Evolutionary conservation across 2,113 vertebrate genomes (phyloP).

Genomic region (Datnioides undecimradiatus): DNA sequence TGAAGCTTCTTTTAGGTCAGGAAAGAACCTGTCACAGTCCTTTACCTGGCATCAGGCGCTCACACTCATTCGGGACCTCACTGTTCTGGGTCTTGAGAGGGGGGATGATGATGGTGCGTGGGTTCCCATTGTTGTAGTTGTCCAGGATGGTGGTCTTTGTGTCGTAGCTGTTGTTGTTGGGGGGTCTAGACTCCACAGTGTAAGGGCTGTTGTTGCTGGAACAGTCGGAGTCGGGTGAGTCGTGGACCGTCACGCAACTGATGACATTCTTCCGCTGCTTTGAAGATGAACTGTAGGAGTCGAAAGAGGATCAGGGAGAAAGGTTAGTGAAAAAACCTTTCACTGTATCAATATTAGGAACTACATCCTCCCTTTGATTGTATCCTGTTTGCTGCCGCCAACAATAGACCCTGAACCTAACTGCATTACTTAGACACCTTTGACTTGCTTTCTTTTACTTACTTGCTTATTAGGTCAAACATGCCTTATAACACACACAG

Average conservation of each 20-base stretch:
- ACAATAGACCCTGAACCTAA: not conserved
- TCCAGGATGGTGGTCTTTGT: conserved; percentile 90
- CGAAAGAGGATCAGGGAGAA: not conserved
- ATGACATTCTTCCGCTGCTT: conserved; percentile 99
- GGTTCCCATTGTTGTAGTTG: conserved; percentile 89
- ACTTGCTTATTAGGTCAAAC: too few relatives aligned
- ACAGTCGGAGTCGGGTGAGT: conserved; percentile 95
- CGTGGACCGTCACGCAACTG: conserved; percentile 98
- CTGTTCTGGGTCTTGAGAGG: conserved; percentile 94
- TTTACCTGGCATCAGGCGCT: conserved; percentile 93
- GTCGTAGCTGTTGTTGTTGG: conserved; percentile 88
- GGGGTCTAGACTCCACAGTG: conserved; percentile 85
- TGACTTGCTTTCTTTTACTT: not conserved
- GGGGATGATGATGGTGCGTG: conserved; percentile 96
- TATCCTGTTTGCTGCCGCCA: not conserved
- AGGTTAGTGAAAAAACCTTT: not conserved
- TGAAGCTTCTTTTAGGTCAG: not conserved
- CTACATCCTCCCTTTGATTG: not conserved
- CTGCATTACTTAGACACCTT: not conserved
- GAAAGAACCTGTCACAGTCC: not conserved
- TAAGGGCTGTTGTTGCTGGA: conserved; percentile 97
- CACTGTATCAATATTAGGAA: not conserved
- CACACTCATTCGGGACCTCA: conserved; percentile 90
- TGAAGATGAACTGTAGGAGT: conserved; percentile 87
- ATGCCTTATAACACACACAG: not conserved